These are phyloP conservation scores for Neelides sp. DNA, from an alignment of 1,140 invertebrate species.

Conservation along the genomic window DNA sequence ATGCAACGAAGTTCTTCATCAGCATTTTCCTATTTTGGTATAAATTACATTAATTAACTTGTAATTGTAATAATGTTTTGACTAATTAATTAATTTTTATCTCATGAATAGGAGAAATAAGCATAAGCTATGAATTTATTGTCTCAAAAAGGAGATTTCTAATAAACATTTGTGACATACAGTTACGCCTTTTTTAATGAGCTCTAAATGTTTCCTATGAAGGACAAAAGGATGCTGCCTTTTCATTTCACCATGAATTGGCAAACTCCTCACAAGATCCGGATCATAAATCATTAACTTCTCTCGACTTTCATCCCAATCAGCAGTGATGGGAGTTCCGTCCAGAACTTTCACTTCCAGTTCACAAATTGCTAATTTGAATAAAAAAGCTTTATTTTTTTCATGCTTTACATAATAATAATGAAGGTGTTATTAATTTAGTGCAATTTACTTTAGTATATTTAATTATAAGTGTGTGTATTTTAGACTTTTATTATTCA, in stretches of 20 bases:
- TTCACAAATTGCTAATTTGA: neutral
- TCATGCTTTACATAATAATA: neutral
- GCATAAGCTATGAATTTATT: no score
- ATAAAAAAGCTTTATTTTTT: neutral
- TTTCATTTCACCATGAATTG: slow-evolving; percentile 28
- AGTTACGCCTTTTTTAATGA: no score
- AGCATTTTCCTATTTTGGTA: no score
- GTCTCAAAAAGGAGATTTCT: no score
- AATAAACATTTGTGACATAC: no score
- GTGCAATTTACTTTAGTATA: neutral
- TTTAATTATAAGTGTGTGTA: neutral
- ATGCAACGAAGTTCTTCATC: no score
- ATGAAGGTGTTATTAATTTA: neutral
- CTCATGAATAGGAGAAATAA: no score
- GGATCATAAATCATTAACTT: slow-evolving; percentile 8
- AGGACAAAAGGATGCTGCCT: slow-evolving; percentile 27
- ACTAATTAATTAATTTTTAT: no score
- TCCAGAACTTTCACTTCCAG: neutral
- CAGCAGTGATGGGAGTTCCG: neutral
- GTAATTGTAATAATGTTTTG: no score
- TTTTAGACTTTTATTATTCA: neutral
- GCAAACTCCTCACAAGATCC: slow-evolving; percentile 7
- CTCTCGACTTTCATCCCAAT: slow-evolving; percentile 4
- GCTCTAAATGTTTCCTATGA: no score
- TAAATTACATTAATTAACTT: no score